Percentiles rank a stretch among this genome's conserved stretches.
These are phyloP conservation scores for Anodontia alba DNA, from an alignment of 2,888 invertebrate genomes.

Conservation along the genomic window DNA sequence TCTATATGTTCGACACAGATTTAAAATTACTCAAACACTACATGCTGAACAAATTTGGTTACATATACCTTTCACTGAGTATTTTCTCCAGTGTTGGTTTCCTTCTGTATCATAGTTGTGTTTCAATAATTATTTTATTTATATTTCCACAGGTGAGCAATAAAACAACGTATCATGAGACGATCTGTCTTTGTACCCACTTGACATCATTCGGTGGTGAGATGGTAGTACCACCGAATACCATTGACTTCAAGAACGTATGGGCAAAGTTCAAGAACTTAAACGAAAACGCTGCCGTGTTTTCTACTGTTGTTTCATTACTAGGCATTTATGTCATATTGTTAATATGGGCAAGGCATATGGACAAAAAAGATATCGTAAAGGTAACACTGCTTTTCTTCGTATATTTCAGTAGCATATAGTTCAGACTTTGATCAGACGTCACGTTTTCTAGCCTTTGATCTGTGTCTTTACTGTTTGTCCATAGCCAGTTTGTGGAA, in stretches of 20 bases:
- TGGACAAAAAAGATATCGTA: constrained; percentile 83
- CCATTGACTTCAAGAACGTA: constrained; percentile 84
- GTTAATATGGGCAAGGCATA: constrained; percentile 81
- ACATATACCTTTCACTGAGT: too few relatives aligned
- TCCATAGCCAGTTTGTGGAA: too few relatives aligned
- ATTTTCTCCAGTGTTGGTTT: too few relatives aligned
- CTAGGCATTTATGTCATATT: constrained; percentile 80
- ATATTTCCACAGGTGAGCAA: constrained; percentile 75
- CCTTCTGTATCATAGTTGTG: too few relatives aligned
- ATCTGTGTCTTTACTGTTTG: too few relatives aligned
- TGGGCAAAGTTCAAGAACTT: constrained; percentile 83
- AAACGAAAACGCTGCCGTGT: constrained; percentile 84
- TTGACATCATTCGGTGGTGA: constrained; percentile 84
- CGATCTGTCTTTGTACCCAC: constrained; percentile 82
- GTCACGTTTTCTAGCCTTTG: too few relatives aligned
- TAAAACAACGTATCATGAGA: constrained; percentile 77
- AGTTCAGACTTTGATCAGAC: too few relatives aligned
- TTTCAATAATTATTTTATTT: too few relatives aligned
- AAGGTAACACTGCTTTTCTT: constrained; percentile 74
- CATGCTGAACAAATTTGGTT: too few relatives aligned
- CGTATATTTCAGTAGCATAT: too few relatives aligned
- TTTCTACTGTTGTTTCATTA: constrained; percentile 81
- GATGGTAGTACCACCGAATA: constrained; percentile 84
- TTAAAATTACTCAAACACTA: too few relatives aligned
- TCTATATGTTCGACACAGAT: too few relatives aligned